A percentile compares a stretch with the other conserved stretches of the same genome.
These are phyloP conservation scores for Galbula dea DNA, from an alignment of 2,113 vertebrate species.

Conservation along the genomic window DNA sequence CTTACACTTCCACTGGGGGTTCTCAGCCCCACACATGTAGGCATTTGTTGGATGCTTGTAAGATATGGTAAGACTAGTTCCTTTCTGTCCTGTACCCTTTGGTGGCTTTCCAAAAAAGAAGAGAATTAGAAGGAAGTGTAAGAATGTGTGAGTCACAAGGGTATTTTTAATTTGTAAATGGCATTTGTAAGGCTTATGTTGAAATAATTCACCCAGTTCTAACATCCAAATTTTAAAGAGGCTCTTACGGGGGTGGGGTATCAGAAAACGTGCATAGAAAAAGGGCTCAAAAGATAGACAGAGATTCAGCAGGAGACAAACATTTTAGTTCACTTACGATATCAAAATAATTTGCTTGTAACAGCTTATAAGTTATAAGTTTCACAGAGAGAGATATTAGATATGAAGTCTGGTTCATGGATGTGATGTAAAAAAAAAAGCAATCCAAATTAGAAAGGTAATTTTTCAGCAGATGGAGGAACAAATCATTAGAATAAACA, in stretches of 20 bases:
- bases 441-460: neutral
- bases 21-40: neutral
- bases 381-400: neutral
- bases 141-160: neutral
- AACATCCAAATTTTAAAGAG: neutral
- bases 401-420: neutral
- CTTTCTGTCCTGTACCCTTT: neutral
- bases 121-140: neutral
- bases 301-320: neutral
- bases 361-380: neutral
- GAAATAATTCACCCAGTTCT: neutral
- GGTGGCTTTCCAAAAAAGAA: neutral
- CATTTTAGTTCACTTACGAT: neutral
- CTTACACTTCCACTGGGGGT: neutral
- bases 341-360: neutral
- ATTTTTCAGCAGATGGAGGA: neutral
- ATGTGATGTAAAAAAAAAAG: neutral
- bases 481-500: neutral
- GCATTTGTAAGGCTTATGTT: neutral
- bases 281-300: neutral
- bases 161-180: slow-evolving; percentile 9
- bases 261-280: neutral
- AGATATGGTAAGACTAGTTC: neutral
- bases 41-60: neutral
- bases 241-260: neutral